Evolutionary conservation across 2,113 vertebrate species (phyloP).

Genomic region (Upupa epops): DNA sequence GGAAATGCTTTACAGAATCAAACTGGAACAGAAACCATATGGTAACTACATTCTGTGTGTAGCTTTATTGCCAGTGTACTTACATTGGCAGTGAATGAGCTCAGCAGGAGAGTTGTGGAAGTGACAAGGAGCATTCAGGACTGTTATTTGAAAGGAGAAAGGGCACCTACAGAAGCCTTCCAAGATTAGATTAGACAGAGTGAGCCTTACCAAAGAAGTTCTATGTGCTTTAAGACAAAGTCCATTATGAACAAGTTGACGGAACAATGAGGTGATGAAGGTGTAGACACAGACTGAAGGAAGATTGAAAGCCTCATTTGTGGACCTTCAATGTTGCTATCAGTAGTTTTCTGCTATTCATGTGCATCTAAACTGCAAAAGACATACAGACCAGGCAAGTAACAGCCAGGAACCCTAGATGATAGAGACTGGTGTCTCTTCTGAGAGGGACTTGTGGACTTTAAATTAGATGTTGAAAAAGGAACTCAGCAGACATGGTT

Average conservation of each 20-base stretch:
- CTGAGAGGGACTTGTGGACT: neutral
- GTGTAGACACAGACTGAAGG: neutral
- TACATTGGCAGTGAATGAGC: neutral
- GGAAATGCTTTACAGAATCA: conserved; percentile 1
- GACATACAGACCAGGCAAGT: neutral
- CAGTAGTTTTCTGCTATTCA: neutral
- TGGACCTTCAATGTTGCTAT: neutral
- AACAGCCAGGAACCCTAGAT: neutral
- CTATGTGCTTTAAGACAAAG: neutral
- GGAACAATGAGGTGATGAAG: neutral
- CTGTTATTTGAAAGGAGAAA: neutral
- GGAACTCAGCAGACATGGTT: neutral
- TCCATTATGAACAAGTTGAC: neutral
- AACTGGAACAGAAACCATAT: neutral
- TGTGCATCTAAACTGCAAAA: neutral
- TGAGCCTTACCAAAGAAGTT: neutral
- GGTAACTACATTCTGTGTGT: neutral
- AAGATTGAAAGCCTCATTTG: neutral
- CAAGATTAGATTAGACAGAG: neutral
- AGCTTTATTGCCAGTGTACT: neutral
- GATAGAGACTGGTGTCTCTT: neutral
- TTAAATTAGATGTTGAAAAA: neutral
- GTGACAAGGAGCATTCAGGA: neutral
- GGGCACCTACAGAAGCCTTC: neutral
- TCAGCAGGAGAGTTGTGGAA: neutral